phyloP scores from a whole-genome alignment of 2,113 vertebrate genomes.

The Sclerurus mexicanus region DNA sequence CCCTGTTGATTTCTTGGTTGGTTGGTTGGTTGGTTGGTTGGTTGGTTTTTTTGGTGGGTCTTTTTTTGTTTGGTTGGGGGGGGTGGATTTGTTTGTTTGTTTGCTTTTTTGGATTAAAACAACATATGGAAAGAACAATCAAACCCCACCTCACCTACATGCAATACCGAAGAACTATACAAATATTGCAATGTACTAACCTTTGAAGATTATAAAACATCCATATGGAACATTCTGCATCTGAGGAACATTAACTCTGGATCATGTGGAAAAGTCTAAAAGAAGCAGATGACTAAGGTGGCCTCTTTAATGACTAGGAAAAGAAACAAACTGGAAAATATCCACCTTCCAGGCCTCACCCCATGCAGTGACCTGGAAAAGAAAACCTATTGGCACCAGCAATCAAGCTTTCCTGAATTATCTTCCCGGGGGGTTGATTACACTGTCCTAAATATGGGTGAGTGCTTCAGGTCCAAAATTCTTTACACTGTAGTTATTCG shows the following conservation, averaged over 20 bases:
- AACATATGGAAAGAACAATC: not conserved
- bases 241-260: not conserved
- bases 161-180: not conserved
- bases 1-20: not conserved
- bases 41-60: no score
- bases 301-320: not conserved
- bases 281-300: not conserved
- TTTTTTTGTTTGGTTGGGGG: no score
- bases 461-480: not conserved
- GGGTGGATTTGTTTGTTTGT: not conserved
- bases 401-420: constrained; percentile 22
- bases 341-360: not conserved
- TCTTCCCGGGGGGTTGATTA: constrained; percentile 17
- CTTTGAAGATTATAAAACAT: not conserved
- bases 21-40: no score
- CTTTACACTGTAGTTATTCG: not conserved
- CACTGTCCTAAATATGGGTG: not conserved
- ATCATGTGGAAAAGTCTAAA: not conserved
- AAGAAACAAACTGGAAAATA: constrained; percentile 29
- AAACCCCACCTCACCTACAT: not conserved
- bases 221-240: not conserved
- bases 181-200: not conserved
- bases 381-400: not conserved
- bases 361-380: constrained; percentile 15
- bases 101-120: not conserved